These are phyloP conservation scores for Acromyrmex heyeri DNA, from an alignment of 1,140 invertebrate species.

Conservation along the genomic window DNA sequence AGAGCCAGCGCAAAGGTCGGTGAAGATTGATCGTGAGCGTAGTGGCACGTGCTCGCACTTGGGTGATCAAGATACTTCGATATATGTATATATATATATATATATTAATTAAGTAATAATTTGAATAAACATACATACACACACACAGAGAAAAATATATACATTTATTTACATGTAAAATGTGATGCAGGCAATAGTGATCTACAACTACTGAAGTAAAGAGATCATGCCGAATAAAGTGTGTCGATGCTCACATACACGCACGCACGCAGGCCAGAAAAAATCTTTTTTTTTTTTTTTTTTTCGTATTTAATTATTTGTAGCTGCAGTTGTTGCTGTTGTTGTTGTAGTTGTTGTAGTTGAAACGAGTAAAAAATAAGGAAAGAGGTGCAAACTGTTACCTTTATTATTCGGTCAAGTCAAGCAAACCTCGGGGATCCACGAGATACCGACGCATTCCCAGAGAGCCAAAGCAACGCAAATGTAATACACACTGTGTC, in stretches of 20 bases:
- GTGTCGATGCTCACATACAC: slow-evolving; percentile 72
- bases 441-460: slow-evolving; percentile 88
- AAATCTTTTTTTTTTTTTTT: slow-evolving; percentile 50
- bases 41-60: slow-evolving; percentile 81
- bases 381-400: slow-evolving; percentile 87
- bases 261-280: slow-evolving; percentile 78
- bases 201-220: slow-evolving; percentile 58
- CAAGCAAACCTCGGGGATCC: slow-evolving; percentile 88
- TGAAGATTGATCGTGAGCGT: slow-evolving; percentile 77
- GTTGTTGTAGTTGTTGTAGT: slow-evolving; percentile 60
- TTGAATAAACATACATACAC: slow-evolving; percentile 67
- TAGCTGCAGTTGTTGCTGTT: slow-evolving; percentile 63
- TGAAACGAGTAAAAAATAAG: slow-evolving; percentile 81
- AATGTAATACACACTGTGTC: slow-evolving; percentile 87
- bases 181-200: slow-evolving; percentile 62
- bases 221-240: slow-evolving; percentile 77
- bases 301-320: slow-evolving; percentile 51
- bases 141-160: slow-evolving; percentile 46
- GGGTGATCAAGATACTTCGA: slow-evolving; percentile 69
- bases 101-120: slow-evolving; percentile 67
- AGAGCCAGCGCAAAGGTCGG: slow-evolving; percentile 75
- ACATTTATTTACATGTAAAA: slow-evolving; percentile 57
- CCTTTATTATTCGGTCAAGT: slow-evolving; percentile 87
- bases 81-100: slow-evolving; percentile 46
- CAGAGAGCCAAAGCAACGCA: slow-evolving; percentile 88